phyloP scores from a whole-genome alignment of 92 coral and sea anemone genomes.

The Metridium senile region DNA sequence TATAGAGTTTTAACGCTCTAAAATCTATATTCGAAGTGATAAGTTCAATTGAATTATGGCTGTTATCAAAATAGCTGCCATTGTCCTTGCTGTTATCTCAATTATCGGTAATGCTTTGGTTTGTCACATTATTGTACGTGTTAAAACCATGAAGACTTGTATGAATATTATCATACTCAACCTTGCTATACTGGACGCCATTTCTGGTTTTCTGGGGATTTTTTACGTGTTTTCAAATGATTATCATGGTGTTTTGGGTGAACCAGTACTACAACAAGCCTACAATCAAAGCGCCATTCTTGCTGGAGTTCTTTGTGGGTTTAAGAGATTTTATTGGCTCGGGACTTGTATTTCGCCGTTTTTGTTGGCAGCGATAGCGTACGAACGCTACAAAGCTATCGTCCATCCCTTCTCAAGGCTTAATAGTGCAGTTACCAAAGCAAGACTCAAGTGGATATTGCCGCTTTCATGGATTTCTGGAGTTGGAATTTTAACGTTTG shows the following conservation, averaged over 20 bases:
- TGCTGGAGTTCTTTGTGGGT: background rate
- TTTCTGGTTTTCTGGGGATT: background rate
- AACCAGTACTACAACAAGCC: background rate
- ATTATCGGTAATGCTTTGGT: background rate
- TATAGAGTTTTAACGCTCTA: too few species aligned
- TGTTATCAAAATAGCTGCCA: background rate
- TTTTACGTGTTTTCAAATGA: background rate
- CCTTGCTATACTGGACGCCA: slow-evolving; percentile 14
- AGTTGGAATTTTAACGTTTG: background rate
- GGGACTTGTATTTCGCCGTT: background rate
- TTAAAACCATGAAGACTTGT: background rate
- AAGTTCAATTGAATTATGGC: too few species aligned
- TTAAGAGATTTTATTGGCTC: background rate
- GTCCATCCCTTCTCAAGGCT: slow-evolving; percentile 2
- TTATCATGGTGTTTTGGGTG: background rate
- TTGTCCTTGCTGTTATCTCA: background rate
- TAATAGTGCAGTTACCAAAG: background rate
- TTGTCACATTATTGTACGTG: slow-evolving; percentile 4
- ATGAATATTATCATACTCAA: background rate
- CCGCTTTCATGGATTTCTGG: background rate
- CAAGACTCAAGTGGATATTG: background rate
- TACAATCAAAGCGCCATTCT: background rate
- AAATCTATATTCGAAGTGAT: too few species aligned
- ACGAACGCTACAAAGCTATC: slow-evolving; percentile 8
- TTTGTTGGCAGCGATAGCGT: background rate